Base-by-base conservation (phyloP, 2,888 invertebrate genomes). In the Chaitophorus viminalis region DNA sequence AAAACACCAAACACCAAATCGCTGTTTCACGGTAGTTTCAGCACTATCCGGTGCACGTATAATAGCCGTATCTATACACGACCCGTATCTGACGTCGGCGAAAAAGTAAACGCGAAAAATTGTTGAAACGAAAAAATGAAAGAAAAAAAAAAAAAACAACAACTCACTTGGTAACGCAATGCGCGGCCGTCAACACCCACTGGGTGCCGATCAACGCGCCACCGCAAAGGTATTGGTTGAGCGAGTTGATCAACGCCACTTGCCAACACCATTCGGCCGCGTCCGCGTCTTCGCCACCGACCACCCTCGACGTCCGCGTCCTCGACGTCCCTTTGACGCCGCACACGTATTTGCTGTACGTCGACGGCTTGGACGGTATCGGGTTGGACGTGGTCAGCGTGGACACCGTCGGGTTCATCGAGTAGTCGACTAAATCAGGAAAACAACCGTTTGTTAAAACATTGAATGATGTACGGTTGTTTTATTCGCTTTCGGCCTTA, bases 231-330 rank as follows among this genome's bases (percentile, higher is more conserved):
- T 98, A 98, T 92, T 98, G 98, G 92, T 98, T 98, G 88, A 97
- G 93, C 0, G 97, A 96, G 92, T 98, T 98, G 91, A 98, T 97
- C 90, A 98, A 93, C 1, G 98, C 98, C 89, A 96, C 96, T 92
- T 97, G 97, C 97, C 97, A 97, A 92, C 97, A 97, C 97, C 97
- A 98, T 93, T 97, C 97, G 77, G 96, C 97, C 89, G 97, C 95
- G 90, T 95, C 95, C 3, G 97, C 96, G 91, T 98, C 97, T 91
- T 95, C 96, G 25, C 98, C 98, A 21, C 98, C 98, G 89, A 98
- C 97, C 89, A 98, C 97, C 54, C 90, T 79, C 31, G 90, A 90
- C 31, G 89, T 89, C 1, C 91, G 91, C 9, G 92, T 93, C 75
- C 94, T 92, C 11, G 94, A 93, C 0, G 94, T 94, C 90, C 97